Evolutionary conservation across 2,888 invertebrate genomes (phyloP), one percentile per base, ranked within the genome.

Genomic region (Acrobasis consociella): DNA sequence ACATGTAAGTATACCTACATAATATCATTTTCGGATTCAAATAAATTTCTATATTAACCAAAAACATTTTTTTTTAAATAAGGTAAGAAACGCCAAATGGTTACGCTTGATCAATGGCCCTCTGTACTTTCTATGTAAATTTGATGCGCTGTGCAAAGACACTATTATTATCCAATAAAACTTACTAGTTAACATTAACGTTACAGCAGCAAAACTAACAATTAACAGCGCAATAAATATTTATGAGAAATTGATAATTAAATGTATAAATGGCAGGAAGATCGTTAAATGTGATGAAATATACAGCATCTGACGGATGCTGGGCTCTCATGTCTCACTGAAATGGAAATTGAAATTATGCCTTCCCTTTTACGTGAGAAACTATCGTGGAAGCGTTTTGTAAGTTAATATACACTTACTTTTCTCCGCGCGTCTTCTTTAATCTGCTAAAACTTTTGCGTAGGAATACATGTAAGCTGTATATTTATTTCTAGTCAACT

Each of bases 171-270:
- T 42, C 42, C 11, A 42, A 42, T 42, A 42, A 42, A 31, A 31
- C 7, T 31, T 31, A 31, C 31, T 31, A 31, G 31, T 31, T 31
- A 31, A 31, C 31, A 31, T 31, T 31, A 31, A 31, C 31, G 31
- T 31, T 31, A 31, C 5, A 46, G n/a, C 46, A 46, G 46, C 46
- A 11, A 22, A 17, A n/a, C 8, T 2, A 53, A 49, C 31, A 62
- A 63, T 65, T 49, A 60, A 58, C 37, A 42, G n/a, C 37, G 46
- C n/a, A 56, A 56, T 56, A 56, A 56, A 56, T 42, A 39, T 42
- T 56, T 39, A 56, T 56, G 55, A 17, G 39, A 42, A 58, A 38
- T 60, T 38, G 11, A 38, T 61, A 58, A 58, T 60, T 56, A 56
- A 56, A 56, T 38, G 13, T 17, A 16, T 38, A 56, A 56, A 56